Evolutionary conservation across 2,797 vertebrate species (phyloP).

Genomic region (Carduelis carduelis): DNA sequence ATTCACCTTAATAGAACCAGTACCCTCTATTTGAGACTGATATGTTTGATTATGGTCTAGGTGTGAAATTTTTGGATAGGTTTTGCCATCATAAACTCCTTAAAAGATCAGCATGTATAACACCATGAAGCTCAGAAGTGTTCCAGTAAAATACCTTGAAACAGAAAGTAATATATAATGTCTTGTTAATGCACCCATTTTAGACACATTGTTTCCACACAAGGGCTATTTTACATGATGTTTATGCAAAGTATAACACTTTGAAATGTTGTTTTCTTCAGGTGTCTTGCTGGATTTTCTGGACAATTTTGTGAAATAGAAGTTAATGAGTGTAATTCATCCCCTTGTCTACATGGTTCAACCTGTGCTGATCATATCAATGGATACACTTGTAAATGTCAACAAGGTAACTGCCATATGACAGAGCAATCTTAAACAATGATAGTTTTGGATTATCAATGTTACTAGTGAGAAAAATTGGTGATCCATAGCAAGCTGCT

Average conservation of each 20-base stretch:
- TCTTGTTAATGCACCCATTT: not conserved
- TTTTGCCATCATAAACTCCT: not conserved
- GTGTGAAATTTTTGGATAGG: not conserved
- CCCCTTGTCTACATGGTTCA: conserved; percentile 80
- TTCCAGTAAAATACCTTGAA: not conserved
- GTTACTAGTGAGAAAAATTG: not conserved
- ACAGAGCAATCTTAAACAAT: not conserved
- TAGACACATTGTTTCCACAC: not conserved
- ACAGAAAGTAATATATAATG: not conserved
- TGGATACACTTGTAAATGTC: conserved; percentile 85
- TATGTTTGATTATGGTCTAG: not conserved
- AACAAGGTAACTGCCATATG: conserved; percentile 76
- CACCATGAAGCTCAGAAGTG: not conserved
- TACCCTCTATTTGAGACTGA: not conserved
- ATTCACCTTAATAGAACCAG: not conserved
- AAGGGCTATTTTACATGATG: not conserved
- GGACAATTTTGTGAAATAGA: conserved; percentile 87
- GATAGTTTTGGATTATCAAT: not conserved
- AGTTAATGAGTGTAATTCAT: conserved; percentile 86
- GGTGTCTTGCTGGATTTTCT: conserved; percentile 85
- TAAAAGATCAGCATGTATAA: not conserved
- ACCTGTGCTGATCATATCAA: conserved; percentile 84
- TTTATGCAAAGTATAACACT: not conserved
- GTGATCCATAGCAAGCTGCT: not conserved
- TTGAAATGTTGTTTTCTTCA: conserved; percentile 60